Percentiles rank a stretch among this genome's conserved stretches.
Evolutionary conservation across 2,113 vertebrate genomes (phyloP).

Genomic region (Zosterops hypoxanthus): DNA sequence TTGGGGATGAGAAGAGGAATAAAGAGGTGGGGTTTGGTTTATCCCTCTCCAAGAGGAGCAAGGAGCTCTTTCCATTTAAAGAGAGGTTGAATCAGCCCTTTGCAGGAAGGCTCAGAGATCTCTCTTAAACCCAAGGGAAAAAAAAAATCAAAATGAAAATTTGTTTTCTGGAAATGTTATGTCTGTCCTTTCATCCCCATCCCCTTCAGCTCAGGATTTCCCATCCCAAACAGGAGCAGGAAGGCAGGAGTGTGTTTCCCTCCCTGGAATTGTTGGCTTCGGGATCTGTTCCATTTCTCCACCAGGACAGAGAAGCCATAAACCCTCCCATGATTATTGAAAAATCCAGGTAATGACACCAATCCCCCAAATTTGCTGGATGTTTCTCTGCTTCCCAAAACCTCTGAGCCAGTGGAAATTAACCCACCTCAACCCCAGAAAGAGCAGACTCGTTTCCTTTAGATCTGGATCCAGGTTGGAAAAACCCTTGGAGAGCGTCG

Average conservation of each 20-base stretch:
- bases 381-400: not conserved
- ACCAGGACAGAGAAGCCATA: not conserved
- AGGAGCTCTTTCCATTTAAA: not conserved
- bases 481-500: fast-evolving
- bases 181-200: not conserved
- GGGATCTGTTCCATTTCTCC: not conserved
- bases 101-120: not conserved
- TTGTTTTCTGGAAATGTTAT: not conserved
- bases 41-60: not conserved
- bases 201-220: not conserved
- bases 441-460: not conserved
- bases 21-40: not conserved
- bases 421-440: not conserved
- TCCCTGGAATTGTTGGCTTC: not conserved
- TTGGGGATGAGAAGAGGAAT: not conserved
- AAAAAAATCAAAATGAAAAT: not conserved
- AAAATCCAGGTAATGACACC: not conserved
- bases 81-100: not conserved
- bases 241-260: not conserved
- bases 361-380: conserved; percentile 7
- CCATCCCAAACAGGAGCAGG: not conserved
- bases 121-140: not conserved
- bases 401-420: not conserved
- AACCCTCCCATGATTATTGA: not conserved
- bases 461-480: not conserved